Percentiles rank a stretch among this genome's conserved stretches.
Conservation (phyloP, 2,113 vertebrate genomes). For the Nasalis larvatus region DNA sequence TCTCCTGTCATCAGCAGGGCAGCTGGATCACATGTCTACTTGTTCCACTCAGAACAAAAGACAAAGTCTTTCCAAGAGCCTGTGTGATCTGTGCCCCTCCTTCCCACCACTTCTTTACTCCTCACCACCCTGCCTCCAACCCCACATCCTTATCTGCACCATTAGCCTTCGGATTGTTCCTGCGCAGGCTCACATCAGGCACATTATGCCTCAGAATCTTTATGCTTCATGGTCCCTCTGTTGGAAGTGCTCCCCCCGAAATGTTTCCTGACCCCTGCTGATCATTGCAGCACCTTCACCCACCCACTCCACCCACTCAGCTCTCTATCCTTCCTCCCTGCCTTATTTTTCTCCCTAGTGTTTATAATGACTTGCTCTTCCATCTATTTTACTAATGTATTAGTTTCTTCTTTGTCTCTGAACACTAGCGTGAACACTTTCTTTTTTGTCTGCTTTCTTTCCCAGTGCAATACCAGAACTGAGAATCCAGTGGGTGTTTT, state of each 20-base stretch:
- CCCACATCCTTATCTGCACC: neutral
- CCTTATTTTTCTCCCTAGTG: neutral
- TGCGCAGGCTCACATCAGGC: neutral
- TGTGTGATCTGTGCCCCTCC: neutral
- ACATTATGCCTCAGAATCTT: neutral
- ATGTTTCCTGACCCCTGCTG: neutral
- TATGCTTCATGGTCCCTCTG: neutral
- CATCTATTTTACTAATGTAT: neutral
- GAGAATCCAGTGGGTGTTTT: slow-evolving; percentile 23
- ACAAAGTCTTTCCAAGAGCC: neutral
- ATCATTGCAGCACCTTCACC: neutral
- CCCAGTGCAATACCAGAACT: neutral
- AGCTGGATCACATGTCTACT: neutral
- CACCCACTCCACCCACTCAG: neutral
- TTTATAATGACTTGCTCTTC: neutral
- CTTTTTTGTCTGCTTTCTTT: slow-evolving; percentile 23
- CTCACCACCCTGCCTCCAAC: neutral
- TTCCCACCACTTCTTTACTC: neutral
- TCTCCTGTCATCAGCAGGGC: neutral
- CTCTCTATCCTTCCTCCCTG: neutral
- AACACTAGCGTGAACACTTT: neutral
- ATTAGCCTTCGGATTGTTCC: too few relatives aligned
- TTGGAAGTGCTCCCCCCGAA: neutral
- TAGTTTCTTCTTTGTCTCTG: neutral
- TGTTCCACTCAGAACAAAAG: neutral